A percentile compares a stretch with the other conserved stretches of the same genome.
Evolutionary conservation across 1,140 invertebrate species (phyloP).

Genomic region (Phymastichus coffea): DNA sequence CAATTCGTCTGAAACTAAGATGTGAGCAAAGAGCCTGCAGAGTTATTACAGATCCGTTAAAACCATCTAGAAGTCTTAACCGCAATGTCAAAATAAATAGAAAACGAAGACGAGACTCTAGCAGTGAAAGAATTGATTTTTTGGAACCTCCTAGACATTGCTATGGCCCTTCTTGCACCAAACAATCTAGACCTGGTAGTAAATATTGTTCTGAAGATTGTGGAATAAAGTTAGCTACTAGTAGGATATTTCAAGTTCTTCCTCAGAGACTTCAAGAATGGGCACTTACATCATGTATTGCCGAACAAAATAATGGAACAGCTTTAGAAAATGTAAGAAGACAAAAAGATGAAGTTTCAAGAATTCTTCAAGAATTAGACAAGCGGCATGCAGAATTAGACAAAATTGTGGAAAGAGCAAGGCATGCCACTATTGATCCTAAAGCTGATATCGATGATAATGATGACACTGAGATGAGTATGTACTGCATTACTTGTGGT

Average conservation of each 20-base stretch:
- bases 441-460: slow-evolving; percentile 66
- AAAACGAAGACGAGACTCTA: slow-evolving; percentile 56
- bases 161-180: slow-evolving; percentile 84
- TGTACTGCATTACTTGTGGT: slow-evolving; percentile 96
- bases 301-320: slow-evolving; percentile 84
- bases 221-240: slow-evolving; percentile 87
- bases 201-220: slow-evolving; percentile 97
- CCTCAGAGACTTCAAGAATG: slow-evolving; percentile 94
- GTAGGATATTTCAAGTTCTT: slow-evolving; percentile 79
- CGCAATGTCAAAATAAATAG: slow-evolving; percentile 45
- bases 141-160: slow-evolving; percentile 74
- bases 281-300: slow-evolving; percentile 83
- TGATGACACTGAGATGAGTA: slow-evolving; percentile 80
- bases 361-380: slow-evolving; percentile 76
- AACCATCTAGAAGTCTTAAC: slow-evolving; percentile 49
- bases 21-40: slow-evolving; percentile 59
- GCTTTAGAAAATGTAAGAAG: slow-evolving; percentile 79
- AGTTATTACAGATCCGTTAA: slow-evolving; percentile 47
- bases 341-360: slow-evolving; percentile 74
- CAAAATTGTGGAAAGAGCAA: slow-evolving; percentile 76
- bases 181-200: slow-evolving; percentile 75
- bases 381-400: slow-evolving; percentile 78
- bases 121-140: slow-evolving; percentile 58
- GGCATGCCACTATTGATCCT: slow-evolving; percentile 66
- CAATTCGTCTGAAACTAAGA: slow-evolving; percentile 68